A percentile compares a stretch with the other conserved stretches of the same genome.
These are phyloP conservation scores for Silurus meridionalis DNA, from an alignment of 2,113 vertebrate genomes.

Conservation along the genomic window DNA sequence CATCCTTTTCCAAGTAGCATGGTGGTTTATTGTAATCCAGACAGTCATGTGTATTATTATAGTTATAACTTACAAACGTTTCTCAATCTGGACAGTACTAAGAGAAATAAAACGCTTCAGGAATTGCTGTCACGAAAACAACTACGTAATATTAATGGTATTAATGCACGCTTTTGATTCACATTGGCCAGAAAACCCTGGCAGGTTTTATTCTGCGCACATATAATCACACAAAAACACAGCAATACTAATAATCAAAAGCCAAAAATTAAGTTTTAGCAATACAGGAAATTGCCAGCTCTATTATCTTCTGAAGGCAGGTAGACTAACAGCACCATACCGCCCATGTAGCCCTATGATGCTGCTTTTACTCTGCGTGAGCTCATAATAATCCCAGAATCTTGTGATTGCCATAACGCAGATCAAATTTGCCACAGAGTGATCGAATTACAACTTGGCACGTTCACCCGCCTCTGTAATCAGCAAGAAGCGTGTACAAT, in stretches of 20 bases:
- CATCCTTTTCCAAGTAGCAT: background rate
- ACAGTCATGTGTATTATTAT: background rate
- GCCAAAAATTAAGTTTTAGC: background rate
- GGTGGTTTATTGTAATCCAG: background rate
- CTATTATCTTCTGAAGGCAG: slow-evolving; percentile 20
- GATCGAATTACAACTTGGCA: slow-evolving; percentile 68
- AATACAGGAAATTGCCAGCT: background rate
- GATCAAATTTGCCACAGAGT: slow-evolving; percentile 66
- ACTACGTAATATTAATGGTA: background rate
- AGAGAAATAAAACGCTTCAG: background rate
- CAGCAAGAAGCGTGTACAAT: slow-evolving; percentile 67
- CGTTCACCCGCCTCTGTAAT: slow-evolving; percentile 62
- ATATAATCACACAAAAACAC: background rate
- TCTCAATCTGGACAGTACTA: background rate
- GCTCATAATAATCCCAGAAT: slow-evolving; percentile 65
- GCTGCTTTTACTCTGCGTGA: background rate
- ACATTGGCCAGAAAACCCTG: background rate
- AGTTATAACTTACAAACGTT: background rate
- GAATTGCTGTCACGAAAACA: background rate
- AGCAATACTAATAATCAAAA: background rate
- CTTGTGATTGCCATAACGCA: slow-evolving; percentile 55
- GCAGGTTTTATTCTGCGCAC: background rate
- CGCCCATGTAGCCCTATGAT: background rate
- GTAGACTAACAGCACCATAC: background rate
- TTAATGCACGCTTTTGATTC: background rate